These are phyloP conservation scores for Drosophila birchii DNA, from an alignment of 2,888 invertebrate species.

Conservation along the genomic window DNA sequence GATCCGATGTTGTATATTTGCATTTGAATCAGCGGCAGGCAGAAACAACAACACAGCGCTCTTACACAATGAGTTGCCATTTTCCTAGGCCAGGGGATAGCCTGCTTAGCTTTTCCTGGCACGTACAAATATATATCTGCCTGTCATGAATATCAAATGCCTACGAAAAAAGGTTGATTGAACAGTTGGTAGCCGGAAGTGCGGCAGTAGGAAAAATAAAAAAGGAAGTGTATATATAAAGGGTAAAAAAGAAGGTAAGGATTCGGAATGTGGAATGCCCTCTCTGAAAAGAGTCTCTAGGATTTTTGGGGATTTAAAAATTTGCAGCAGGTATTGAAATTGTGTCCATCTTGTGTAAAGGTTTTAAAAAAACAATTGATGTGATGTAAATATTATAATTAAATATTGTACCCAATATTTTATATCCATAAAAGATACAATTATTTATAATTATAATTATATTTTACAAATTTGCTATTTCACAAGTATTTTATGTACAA, in stretches of 20 bases:
- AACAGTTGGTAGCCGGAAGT: conserved; percentile 59
- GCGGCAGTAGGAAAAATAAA: conserved; percentile 26
- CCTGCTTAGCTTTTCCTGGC: conserved; percentile 73
- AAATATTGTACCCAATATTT: too few relatives aligned
- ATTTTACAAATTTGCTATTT: too few relatives aligned
- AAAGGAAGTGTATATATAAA: conserved; percentile 20
- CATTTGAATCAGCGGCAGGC: conserved; percentile 69
- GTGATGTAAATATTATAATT: too few relatives aligned
- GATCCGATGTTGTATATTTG: conserved; percentile 56
- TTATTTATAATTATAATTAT: too few relatives aligned
- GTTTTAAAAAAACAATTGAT: too few relatives aligned
- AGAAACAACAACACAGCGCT: conserved; percentile 43
- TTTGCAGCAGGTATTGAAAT: too few relatives aligned
- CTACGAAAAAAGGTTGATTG: conserved; percentile 63
- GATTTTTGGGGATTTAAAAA: background rate
- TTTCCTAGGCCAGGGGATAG: conserved; percentile 45
- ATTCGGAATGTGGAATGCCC: background rate
- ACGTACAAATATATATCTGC: conserved; percentile 69
- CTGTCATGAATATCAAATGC: conserved; percentile 76
- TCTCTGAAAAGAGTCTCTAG: background rate
- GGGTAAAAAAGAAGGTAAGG: background rate
- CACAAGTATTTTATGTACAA: too few relatives aligned
- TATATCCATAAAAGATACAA: too few relatives aligned
- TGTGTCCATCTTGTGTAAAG: too few relatives aligned
- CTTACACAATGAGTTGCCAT: conserved; percentile 60